Conservation (phyloP, 2,113 vertebrate genomes). For the Heteronetta atricapilla region DNA sequence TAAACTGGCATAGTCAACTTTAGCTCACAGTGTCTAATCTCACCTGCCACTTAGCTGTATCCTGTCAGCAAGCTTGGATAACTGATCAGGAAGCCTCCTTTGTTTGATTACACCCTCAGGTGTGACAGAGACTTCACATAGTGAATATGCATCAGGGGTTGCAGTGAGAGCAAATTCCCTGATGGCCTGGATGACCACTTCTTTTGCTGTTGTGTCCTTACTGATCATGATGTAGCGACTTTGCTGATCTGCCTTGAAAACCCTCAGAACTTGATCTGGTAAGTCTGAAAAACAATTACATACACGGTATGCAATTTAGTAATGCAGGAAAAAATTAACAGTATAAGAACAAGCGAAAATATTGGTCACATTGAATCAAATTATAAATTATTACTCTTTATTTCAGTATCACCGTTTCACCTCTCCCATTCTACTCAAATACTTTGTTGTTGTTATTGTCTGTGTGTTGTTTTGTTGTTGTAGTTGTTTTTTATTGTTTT, state of each 20-base stretch:
- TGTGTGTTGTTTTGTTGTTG: background rate
- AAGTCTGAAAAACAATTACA: slow-evolving; percentile 79
- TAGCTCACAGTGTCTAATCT: background rate
- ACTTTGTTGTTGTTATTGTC: too few relatives aligned
- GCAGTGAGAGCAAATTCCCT: slow-evolving; percentile 94
- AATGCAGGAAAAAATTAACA: background rate
- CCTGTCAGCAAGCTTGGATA: slow-evolving; percentile 95
- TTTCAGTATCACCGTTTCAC: background rate
- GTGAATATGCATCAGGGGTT: slow-evolving; percentile 89
- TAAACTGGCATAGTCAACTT: background rate
- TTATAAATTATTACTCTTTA: background rate
- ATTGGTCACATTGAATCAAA: background rate
- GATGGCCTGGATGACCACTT: slow-evolving; percentile 95
- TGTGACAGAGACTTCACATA: slow-evolving; percentile 97
- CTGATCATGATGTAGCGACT: slow-evolving; percentile 99
- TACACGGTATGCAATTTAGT: background rate
- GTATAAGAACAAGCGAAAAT: background rate
- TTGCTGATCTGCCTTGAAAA: slow-evolving; percentile 98
- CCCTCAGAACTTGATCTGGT: slow-evolving; percentile 93
- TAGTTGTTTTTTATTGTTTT: background rate
- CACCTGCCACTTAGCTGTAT: slow-evolving; percentile 98
- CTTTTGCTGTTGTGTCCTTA: slow-evolving; percentile 96
- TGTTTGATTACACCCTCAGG: slow-evolving; percentile 98
- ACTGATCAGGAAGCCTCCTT: slow-evolving; percentile 92
- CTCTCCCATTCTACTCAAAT: background rate